Base-by-base conservation (phyloP, 2,113 vertebrate genomes). In the Anser cygnoides region DNA sequence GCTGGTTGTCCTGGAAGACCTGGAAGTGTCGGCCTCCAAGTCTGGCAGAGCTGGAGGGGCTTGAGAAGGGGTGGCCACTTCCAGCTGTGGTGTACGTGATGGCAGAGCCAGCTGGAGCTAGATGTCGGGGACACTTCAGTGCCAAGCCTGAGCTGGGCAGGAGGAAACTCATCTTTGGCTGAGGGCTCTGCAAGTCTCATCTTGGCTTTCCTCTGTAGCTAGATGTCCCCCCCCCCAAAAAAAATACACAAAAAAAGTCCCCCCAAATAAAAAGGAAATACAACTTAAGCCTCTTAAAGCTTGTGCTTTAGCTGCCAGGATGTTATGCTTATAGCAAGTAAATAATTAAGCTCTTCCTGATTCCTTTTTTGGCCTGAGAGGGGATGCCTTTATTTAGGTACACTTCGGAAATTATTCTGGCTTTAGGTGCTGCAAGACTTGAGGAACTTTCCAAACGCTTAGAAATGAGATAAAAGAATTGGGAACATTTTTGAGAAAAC, bases 1-100 rank as follows among this genome's bases (percentile, higher is more conserved):
- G 54, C 55, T 89, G 41, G 58, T 87, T 52, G 82, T 95, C 63
- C 59, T 90, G 87, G 75, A 94, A 94, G 84, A 52, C 33, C 73
- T 72, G 33, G 13, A 43, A 87, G 63, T 52, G 74, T 50, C 23
- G 11, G 10, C 41, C 19, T 91, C 44, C 58, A 33, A 14, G 13
- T 66, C 74, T 85, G 91, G 49, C 76, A 2, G 0, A 78, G 52
- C 25, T 52, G 31, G 10, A 9, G 23, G 22, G 7, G 10, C 61
- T 78, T 29, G n/a, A 76, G 49, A 79, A 76, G 1, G 5, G 9
- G 2, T 61, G 66, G 13, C 23, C 52, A 13, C 62, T 86, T 65
- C 13, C 23, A 79, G 41, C 44, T 66, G 31, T 1, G 2, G 7
- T 44, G n/a, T 44, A 39, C 84, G 73, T 62, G 61, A 58, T 26